These are phyloP conservation scores for Theropithecus gelada DNA, from an alignment of 2,113 vertebrate species.

Conservation along the genomic window DNA sequence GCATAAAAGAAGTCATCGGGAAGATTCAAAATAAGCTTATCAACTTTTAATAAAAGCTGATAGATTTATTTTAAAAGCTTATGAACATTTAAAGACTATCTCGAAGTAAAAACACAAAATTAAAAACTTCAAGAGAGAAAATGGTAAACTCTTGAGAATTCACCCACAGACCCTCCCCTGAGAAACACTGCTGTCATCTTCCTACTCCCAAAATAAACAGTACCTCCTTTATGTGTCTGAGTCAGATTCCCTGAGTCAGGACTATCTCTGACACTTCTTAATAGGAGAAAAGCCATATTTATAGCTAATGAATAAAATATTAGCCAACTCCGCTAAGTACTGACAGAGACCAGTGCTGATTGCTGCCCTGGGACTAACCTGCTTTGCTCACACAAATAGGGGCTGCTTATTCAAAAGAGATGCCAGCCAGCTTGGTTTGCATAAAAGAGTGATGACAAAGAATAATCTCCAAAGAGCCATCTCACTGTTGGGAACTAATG, in stretches of 20 bases:
- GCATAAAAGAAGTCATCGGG: not conserved
- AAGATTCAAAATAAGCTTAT: not conserved
- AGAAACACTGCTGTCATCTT: not conserved
- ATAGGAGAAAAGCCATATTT: not conserved
- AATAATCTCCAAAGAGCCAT: not conserved
- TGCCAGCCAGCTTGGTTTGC: not conserved
- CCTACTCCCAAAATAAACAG: not conserved
- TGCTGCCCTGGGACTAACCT: conserved; percentile 1
- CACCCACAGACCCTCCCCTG: not conserved
- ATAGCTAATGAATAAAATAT: conserved; percentile 54
- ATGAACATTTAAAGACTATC: not conserved
- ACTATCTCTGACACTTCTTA: not conserved
- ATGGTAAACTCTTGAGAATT: not conserved
- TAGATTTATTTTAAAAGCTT: too few relatives aligned
- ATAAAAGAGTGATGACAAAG: not conserved
- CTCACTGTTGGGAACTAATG: not conserved
- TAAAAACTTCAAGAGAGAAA: not conserved
- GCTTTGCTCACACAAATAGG: conserved; percentile 6
- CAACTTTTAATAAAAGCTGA: not conserved
- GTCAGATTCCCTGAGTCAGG: conserved; percentile 47
- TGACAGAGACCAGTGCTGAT: not conserved
- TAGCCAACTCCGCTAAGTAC: not conserved
- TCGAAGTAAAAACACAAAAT: not conserved
- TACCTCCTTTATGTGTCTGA: not conserved
- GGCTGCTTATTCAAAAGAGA: not conserved